Percentiles rank a stretch among this genome's conserved stretches.
phyloP scores from a whole-genome alignment of 2,888 invertebrate genomes.

The Plusia festucae region DNA sequence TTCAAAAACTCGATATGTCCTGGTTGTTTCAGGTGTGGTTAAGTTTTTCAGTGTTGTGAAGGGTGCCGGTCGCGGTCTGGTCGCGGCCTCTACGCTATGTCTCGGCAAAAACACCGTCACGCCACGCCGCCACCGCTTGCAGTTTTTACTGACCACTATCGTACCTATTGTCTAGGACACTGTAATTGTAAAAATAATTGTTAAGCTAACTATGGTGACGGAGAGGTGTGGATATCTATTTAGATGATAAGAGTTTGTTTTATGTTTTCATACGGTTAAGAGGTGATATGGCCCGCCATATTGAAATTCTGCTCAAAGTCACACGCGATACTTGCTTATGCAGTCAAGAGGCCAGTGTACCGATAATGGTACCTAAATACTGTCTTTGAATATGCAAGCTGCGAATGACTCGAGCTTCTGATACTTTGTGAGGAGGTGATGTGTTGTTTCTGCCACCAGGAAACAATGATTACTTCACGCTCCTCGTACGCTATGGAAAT shows the following conservation, averaged over 20 bases:
- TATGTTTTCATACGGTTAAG: too few relatives aligned
- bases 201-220: not conserved
- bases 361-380: not conserved
- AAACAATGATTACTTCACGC: conserved; percentile 36
- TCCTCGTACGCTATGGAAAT: conserved; percentile 47
- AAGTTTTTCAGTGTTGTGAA: conserved; percentile 15
- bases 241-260: too few relatives aligned
- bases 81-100: conserved; percentile 22
- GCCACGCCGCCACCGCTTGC: conserved; percentile 27
- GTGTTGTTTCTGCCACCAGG: conserved; percentile 30
- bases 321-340: not conserved
- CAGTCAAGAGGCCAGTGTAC: not conserved
- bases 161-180: conserved; percentile 36
- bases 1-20: not conserved
- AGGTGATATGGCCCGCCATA: not conserved
- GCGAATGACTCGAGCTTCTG: not conserved
- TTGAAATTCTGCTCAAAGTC: not conserved
- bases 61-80: not conserved
- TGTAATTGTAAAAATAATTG: conserved; percentile 16
- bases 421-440: not conserved
- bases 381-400: not conserved
- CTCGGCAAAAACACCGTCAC: conserved; percentile 46
- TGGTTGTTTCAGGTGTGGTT: not conserved
- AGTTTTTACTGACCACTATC: conserved; percentile 38
- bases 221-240: not conserved